Evolutionary conservation across 1,140 invertebrate genomes (phyloP).

Genomic region (Lutraria rhynchaena): DNA sequence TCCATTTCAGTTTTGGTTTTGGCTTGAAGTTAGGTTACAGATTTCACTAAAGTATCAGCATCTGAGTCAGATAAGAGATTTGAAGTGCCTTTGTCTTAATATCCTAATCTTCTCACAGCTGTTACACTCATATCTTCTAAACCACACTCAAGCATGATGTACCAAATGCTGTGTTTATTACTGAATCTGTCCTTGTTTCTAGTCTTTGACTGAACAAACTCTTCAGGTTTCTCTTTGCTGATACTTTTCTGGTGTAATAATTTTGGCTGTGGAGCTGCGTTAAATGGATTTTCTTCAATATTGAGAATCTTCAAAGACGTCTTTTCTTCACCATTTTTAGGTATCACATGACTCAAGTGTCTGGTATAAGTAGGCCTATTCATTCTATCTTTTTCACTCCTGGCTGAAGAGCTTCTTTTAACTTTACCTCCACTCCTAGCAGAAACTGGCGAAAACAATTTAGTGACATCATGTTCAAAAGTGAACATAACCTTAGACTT

Average conservation of each 20-base stretch:
- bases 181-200: background rate
- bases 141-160: constrained; percentile 98
- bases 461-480: constrained; percentile 82
- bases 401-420: constrained; percentile 47
- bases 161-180: constrained; percentile 84
- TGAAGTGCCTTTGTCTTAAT: constrained; percentile 67
- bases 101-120: constrained; percentile 86
- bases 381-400: constrained; percentile 12
- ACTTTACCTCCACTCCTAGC: constrained; percentile 11
- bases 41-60: constrained; percentile 32
- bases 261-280: constrained; percentile 54
- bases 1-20: constrained; percentile 30
- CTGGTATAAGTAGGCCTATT: constrained; percentile 10
- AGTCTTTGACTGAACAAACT: background rate
- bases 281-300: constrained; percentile 51
- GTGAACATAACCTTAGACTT: constrained; percentile 92
- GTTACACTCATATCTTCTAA: constrained; percentile 94
- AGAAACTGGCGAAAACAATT: constrained; percentile 50
- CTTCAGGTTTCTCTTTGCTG: constrained; percentile 40
- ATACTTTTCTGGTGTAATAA: constrained; percentile 48
- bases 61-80: constrained; percentile 45
- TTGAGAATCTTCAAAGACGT: background rate
- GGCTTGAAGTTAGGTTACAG: constrained; percentile 52
- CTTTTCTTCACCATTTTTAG: constrained; percentile 15
- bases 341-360: constrained; percentile 34